Base-by-base conservation (phyloP, 2,888 invertebrate species). In the Apodemia zela region DNA sequence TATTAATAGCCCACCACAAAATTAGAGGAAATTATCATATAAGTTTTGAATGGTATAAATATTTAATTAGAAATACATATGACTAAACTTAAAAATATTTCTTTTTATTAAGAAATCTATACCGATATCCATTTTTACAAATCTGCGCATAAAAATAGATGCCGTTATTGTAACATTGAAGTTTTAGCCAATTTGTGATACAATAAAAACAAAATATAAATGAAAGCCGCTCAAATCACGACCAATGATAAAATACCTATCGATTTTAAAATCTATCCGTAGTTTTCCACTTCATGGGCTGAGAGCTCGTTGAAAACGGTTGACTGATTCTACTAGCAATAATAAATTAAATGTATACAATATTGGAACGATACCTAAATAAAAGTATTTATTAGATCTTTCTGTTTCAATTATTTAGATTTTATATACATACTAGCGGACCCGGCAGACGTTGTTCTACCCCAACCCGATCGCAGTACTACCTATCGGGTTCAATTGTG, bases 181-280 rank as follows among this genome's bases (percentile, higher is more conserved):
- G 13, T 21, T 51, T 1, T 4, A 51, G 11, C 2, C 51, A 64
- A 38, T 60, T 62, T 45, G 49, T 62, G 59, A 59, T 59, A 59
- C 45, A 42, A 64, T 25, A 25, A 54, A 25, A 54, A 54, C 25
- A 54, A 49, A 10, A 49, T 49, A 49, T 49, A 10, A 49, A 18
- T 49, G 3, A 18, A 49, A 25, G 25, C 13, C 25, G 10, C 54
- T 25, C 25, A 18, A 54, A 25, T 54, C 54, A 54, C 25, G 11
- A 21, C 25, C 13, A 15, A 2, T 54, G 54, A 54, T 54, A 54
- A 13, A 54, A 54, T 54, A 54, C 54, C 54, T 54, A 54, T 54
- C 54, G 54, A 54, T 54, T 54, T 54, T 21, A 21, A 54, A 54
- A 54, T 54, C 54, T 54, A 54, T 54, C 54, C 25, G 54, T 54